Percentiles rank a stretch among this genome's conserved stretches.
phyloP scores from a whole-genome alignment of 2,113 vertebrate genomes.

The Carassius carassius region DNA sequence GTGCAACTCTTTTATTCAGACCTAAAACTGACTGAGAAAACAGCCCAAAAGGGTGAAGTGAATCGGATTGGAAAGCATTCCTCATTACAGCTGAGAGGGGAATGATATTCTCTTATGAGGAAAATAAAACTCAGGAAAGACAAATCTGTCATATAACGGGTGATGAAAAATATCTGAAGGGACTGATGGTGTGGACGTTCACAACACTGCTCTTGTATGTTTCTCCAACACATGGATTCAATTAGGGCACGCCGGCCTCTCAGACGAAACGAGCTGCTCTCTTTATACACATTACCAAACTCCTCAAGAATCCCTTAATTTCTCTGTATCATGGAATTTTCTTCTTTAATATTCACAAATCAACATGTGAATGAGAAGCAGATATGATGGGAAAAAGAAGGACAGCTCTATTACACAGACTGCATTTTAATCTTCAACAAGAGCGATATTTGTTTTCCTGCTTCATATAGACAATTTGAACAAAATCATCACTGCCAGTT shows the following conservation, averaged over 20 bases:
- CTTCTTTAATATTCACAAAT: not conserved
- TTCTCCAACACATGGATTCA: constrained; percentile 71
- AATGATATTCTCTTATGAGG: not conserved
- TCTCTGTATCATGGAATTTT: not conserved
- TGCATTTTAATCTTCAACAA: not conserved
- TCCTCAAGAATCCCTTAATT: constrained; percentile 64
- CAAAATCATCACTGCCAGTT: constrained; percentile 9
- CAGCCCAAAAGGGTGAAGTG: not conserved
- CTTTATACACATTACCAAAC: constrained; percentile 68
- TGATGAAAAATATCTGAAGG: constrained; percentile 25
- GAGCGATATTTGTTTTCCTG: not conserved
- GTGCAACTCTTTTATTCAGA: not conserved
- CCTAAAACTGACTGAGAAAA: not conserved
- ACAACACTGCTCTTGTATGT: constrained; percentile 19
- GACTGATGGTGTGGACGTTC: constrained; percentile 6
- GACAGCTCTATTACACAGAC: not conserved
- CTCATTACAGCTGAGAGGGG: not conserved
- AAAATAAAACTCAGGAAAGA: not conserved
- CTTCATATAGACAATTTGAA: not conserved
- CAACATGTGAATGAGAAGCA: not conserved
- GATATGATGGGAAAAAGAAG: not conserved
- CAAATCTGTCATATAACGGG: not conserved
- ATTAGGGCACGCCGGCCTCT: constrained; percentile 74
- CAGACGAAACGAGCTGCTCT: constrained; percentile 61
- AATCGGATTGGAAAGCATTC: not conserved